phyloP scores from a whole-genome alignment of 1,140 invertebrate species.

The Drosophila guanche region DNA sequence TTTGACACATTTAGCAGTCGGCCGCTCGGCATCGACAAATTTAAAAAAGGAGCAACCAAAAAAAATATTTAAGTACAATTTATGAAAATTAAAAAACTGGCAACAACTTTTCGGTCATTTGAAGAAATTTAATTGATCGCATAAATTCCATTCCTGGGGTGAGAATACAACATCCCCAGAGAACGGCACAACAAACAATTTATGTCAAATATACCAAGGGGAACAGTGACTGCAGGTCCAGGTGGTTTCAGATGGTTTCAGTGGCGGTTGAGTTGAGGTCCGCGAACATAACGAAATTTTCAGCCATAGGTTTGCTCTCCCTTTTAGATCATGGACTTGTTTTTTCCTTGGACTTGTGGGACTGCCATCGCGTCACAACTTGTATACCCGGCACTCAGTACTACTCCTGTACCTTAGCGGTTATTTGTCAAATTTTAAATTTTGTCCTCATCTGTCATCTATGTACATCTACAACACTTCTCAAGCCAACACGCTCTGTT shows the following conservation, averaged over 20 bases:
- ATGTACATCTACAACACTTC: too few relatives aligned
- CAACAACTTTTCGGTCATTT: slow-evolving; percentile 75
- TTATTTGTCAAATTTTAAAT: too few relatives aligned
- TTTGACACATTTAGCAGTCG: slow-evolving; percentile 70
- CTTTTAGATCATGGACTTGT: not conserved
- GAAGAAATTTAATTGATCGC: slow-evolving; percentile 77
- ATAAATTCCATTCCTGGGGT: slow-evolving; percentile 62
- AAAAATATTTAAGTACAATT: slow-evolving; percentile 73
- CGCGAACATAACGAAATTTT: slow-evolving; percentile 76
- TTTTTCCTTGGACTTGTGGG: slow-evolving; percentile 6
- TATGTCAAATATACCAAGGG: slow-evolving; percentile 55
- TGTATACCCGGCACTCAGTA: too few relatives aligned
- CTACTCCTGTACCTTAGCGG: too few relatives aligned
- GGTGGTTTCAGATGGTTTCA: slow-evolving; percentile 5
- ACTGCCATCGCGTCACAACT: slow-evolving; percentile 29
- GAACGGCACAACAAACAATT: slow-evolving; percentile 39
- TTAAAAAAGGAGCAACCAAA: slow-evolving; percentile 37
- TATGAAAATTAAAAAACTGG: slow-evolving; percentile 76
- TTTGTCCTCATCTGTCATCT: too few relatives aligned
- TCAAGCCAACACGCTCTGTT: too few relatives aligned
- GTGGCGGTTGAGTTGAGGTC: too few relatives aligned
- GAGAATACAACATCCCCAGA: slow-evolving; percentile 19
- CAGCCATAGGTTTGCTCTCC: slow-evolving; percentile 29
- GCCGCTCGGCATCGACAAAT: slow-evolving; percentile 26
- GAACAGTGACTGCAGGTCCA: not conserved